phyloP scores from a whole-genome alignment of 2,888 invertebrate genomes.

The Lepidocyrtinus sp. region DNA sequence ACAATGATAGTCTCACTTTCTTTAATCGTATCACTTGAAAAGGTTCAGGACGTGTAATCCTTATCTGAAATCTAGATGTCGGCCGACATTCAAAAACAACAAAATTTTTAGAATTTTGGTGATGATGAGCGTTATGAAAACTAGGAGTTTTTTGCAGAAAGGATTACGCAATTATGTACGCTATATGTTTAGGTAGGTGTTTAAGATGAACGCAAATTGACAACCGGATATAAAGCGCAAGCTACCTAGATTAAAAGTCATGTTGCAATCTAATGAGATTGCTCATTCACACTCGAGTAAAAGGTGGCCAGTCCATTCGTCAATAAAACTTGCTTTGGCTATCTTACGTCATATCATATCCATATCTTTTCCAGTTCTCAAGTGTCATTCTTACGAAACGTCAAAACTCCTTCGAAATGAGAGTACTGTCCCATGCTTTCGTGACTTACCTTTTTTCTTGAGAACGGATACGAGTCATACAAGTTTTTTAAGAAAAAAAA shows the following conservation, averaged over 20 bases:
- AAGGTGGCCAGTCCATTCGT: background rate
- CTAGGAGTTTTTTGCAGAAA: background rate
- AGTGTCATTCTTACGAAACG: background rate
- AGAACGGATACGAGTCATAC: conserved; percentile 16
- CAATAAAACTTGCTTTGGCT: conserved; percentile 16
- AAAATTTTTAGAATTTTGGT: background rate
- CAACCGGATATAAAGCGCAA: conserved; percentile 5
- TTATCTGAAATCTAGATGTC: background rate
- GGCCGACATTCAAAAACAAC: background rate
- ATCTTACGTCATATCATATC: conserved; percentile 1
- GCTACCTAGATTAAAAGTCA: background rate
- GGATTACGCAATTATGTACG: background rate
- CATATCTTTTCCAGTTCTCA: background rate
- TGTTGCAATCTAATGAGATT: background rate
- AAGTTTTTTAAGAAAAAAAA: no score
- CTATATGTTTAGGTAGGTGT: background rate
- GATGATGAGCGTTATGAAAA: background rate
- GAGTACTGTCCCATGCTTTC: background rate
- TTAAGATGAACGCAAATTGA: background rate
- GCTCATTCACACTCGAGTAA: conserved; percentile 6
- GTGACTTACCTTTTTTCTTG: conserved; percentile 15
- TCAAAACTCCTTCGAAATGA: background rate
- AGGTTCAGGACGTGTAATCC: no score
- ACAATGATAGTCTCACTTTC: background rate
- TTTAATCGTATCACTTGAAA: background rate